Evolutionary conservation across 2,888 invertebrate genomes (phyloP).

Genomic region (Agrilus biguttatus): DNA sequence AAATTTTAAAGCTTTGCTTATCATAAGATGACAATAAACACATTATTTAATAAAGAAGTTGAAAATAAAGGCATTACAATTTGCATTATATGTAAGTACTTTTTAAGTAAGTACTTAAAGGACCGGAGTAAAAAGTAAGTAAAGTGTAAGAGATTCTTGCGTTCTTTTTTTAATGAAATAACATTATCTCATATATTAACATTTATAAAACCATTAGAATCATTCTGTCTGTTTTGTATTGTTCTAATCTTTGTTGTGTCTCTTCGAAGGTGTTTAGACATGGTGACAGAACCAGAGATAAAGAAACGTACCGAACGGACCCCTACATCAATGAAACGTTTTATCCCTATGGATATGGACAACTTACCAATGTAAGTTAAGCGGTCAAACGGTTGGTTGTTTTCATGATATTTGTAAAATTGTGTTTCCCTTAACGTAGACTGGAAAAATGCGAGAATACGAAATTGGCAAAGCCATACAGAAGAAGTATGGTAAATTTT

Average conservation of each 20-base stretch:
- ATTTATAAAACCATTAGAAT: too few species aligned
- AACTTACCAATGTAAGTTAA: constrained; percentile 52
- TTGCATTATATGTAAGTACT: too few species aligned
- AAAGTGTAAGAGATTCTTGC: too few species aligned
- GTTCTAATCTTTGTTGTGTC: not conserved
- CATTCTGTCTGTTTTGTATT: too few species aligned
- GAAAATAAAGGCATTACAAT: too few species aligned
- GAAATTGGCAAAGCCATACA: constrained; percentile 47
- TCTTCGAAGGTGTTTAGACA: constrained; percentile 52
- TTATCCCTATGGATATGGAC: constrained; percentile 61
- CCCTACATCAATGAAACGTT: constrained; percentile 44
- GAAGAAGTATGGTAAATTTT: constrained; percentile 41
- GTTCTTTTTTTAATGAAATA: too few species aligned
- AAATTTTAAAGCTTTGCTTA: too few species aligned
- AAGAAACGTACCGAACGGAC: constrained; percentile 54
- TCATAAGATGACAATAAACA: too few species aligned
- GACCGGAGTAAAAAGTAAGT: too few species aligned
- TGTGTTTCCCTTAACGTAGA: constrained; percentile 8
- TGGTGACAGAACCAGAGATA: constrained; percentile 58
- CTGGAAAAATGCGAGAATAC: constrained; percentile 47
- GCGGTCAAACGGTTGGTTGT: not conserved
- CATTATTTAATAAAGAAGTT: too few species aligned
- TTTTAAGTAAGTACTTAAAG: too few species aligned
- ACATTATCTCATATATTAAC: too few species aligned
- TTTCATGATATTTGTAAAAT: not conserved